Conservation (phyloP, 2,113 vertebrate genomes). For the Erythrocercus mccallii region DNA sequence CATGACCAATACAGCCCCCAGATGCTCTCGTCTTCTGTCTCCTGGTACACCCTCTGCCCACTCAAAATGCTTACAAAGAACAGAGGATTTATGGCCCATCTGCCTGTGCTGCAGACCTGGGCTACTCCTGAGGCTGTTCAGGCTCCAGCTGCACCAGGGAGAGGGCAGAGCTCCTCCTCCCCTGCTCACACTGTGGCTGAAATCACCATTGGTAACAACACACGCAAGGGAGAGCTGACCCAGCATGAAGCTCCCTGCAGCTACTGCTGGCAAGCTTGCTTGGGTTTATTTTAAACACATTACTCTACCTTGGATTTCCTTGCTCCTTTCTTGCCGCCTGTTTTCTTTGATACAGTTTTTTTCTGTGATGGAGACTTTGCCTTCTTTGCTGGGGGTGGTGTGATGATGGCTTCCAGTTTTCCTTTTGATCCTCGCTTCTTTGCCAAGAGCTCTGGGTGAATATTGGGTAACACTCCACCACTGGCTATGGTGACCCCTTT, state of each 20-base stretch:
- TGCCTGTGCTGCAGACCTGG: background rate
- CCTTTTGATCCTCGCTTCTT: constrained; percentile 95
- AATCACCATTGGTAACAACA: background rate
- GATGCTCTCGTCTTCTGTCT: background rate
- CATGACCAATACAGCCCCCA: background rate
- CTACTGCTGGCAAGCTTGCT: background rate
- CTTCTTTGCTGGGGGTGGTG: constrained; percentile 90
- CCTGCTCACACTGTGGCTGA: background rate
- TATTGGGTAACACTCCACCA: constrained; percentile 95
- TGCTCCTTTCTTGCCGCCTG: constrained; percentile 82
- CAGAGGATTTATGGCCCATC: background rate
- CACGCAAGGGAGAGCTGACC: accelerated
- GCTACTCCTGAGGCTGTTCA: background rate
- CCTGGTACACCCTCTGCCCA: background rate
- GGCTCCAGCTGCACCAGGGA: background rate
- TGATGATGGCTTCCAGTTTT: constrained; percentile 92
- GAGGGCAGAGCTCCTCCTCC: background rate
- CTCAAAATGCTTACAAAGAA: background rate
- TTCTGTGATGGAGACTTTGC: constrained; percentile 88
- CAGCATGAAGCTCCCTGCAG: background rate
- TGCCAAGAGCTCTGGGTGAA: constrained; percentile 93
- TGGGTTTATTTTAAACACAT: background rate
- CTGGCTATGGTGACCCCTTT: constrained; percentile 98
- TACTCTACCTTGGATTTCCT: constrained; percentile 86
- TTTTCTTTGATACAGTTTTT: constrained; percentile 80